These are phyloP conservation scores for Hiodon tergisus DNA, from an alignment of 2,113 vertebrate species.

Conservation along the genomic window DNA sequence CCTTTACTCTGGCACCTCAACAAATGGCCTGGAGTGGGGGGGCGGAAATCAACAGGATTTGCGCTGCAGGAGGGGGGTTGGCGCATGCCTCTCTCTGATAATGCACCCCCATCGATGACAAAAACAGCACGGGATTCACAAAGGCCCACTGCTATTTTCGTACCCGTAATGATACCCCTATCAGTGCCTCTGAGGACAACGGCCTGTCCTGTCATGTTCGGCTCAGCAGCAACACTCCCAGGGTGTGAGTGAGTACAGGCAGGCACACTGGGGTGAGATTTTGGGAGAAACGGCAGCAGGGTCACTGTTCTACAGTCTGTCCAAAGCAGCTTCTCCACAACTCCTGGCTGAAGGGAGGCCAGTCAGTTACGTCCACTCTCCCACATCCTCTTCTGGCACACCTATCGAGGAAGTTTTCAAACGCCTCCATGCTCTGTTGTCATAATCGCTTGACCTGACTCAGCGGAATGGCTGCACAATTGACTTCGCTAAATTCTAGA, in stretches of 20 bases:
- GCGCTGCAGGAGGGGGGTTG: neutral
- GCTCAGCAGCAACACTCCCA: neutral
- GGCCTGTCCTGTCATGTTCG: conserved; percentile 1
- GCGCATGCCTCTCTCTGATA: neutral
- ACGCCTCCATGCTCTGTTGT: no score
- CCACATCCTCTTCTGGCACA: no score
- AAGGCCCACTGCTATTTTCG: conserved; percentile 27
- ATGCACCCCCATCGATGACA: neutral
- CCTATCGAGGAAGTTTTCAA: no score
- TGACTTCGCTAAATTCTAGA: no score
- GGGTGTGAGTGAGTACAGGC: neutral
- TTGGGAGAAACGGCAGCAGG: neutral
- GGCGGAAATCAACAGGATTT: neutral
- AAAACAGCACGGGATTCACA: conserved; percentile 5
- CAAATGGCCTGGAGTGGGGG: no score
- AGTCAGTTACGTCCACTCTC: no score
- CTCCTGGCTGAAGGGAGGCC: neutral
- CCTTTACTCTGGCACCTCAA: no score
- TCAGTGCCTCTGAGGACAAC: conserved; percentile 26
- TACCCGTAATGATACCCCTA: conserved; percentile 23
- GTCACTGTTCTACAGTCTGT: no score
- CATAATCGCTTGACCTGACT: no score
- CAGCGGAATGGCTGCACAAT: no score
- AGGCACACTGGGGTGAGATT: neutral
- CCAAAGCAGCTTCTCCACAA: no score